Evolutionary conservation across 2,113 vertebrate species (phyloP).

Genomic region (Datnioides undecimradiatus): DNA sequence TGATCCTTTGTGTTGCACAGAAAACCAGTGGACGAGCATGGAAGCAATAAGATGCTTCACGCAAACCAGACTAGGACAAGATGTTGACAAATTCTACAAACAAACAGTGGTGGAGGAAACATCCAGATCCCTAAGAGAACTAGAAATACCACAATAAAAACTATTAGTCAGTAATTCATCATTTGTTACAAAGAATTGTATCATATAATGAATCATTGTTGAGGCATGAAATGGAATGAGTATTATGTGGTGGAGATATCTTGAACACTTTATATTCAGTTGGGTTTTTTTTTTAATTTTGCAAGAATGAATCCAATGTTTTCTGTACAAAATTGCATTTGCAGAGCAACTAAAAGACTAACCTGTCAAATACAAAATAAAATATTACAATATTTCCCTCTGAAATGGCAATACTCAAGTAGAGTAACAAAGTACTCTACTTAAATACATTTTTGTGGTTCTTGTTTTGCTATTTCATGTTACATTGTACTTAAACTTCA

Average conservation of each 20-base stretch:
- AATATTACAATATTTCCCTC: neutral
- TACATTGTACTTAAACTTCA: neutral
- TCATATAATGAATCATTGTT: neutral
- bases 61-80: conserved; percentile 43
- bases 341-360: neutral
- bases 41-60: conserved; percentile 57
- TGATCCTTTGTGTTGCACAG: conserved; percentile 42
- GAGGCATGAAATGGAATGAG: too few species aligned
- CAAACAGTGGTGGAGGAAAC: conserved; percentile 23
- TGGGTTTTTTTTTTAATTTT: neutral
- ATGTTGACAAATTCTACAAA: conserved; percentile 51
- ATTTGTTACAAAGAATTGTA: neutral
- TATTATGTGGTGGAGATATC: neutral
- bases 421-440: neutral
- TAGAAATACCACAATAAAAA: conserved; percentile 12
- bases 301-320: neutral
- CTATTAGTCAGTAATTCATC: neutral
- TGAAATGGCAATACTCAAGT: neutral
- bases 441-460: neutral
- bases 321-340: neutral
- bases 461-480: neutral
- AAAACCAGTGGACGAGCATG: conserved; percentile 22
- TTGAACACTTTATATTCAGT: neutral
- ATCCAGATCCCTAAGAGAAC: conserved; percentile 7
- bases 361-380: neutral